phyloP scores from a whole-genome alignment of 2,113 vertebrate genomes.

The Callochromis pleurospilus region DNA sequence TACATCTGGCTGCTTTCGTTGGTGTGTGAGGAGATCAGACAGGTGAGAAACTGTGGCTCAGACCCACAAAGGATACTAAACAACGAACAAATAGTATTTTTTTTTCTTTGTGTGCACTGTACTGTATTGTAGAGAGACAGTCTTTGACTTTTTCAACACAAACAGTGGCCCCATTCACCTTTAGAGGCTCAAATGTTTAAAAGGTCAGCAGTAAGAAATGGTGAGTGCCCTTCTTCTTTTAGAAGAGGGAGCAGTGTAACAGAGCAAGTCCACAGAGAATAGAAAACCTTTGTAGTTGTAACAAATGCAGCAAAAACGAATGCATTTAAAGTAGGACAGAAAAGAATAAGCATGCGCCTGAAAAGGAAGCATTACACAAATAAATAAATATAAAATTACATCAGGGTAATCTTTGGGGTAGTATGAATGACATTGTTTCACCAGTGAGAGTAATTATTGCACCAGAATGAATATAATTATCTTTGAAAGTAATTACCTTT shows the following conservation, averaged over 20 bases:
- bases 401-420: not conserved
- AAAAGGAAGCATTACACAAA: not conserved
- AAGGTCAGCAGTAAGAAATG: not conserved
- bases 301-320: not conserved
- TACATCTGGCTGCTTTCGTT: constrained; percentile 89
- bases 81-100: not conserved
- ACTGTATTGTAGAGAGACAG: not conserved
- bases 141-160: not conserved
- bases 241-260: not conserved
- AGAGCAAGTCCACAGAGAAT: not conserved
- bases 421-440: not conserved
- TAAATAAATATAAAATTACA: not conserved
- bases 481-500: not conserved
- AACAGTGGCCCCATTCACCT: not conserved
- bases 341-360: not conserved
- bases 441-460: not conserved
- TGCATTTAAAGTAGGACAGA: not conserved
- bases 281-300: not conserved
- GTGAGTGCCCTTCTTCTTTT: not conserved
- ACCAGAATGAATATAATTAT: not conserved
- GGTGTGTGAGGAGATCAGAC: constrained; percentile 87
- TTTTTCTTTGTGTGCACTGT: not conserved
- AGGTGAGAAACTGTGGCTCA: constrained; percentile 69
- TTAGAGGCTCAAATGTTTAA: not conserved
- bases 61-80: not conserved